A percentile compares a stretch with the other conserved stretches of the same genome.
phyloP scores from a whole-genome alignment of 2,797 vertebrate genomes.

The Phrynocephalus vlangalii region DNA sequence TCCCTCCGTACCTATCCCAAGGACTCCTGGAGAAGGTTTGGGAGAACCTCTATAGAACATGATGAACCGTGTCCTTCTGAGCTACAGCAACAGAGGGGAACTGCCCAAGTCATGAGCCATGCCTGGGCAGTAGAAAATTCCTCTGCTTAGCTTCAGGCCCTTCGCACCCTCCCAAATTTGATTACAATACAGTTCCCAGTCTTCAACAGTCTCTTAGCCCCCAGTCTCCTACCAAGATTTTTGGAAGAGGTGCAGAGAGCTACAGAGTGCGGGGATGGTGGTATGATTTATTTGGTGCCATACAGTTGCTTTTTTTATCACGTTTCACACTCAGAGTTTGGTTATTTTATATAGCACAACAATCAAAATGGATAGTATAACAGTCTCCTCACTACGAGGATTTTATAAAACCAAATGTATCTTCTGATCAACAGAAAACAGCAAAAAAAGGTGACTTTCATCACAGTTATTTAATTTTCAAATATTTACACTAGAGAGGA shows the following conservation, averaged over 20 bases:
- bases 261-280: no score
- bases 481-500: constrained; percentile 68
- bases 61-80: background rate
- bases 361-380: background rate
- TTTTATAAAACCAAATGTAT: background rate
- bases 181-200: background rate
- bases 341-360: background rate
- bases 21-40: background rate
- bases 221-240: background rate
- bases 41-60: background rate
- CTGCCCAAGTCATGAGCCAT: background rate
- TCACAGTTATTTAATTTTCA: constrained; percentile 53
- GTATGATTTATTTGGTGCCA: background rate
- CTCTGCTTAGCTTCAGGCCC: background rate
- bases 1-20: background rate
- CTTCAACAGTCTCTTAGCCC: background rate
- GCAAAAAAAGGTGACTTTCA: constrained; percentile 36
- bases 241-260: no score
- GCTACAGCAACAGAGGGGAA: background rate
- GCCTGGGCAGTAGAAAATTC: background rate
- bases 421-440: constrained; percentile 38
- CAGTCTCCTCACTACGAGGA: background rate
- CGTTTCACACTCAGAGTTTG: background rate
- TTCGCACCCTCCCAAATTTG: background rate
- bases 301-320: background rate